Evolutionary conservation across 2,113 vertebrate species (phyloP), one percentile per base, ranked within the genome.

Genomic region (Chaetura pelagica): DNA sequence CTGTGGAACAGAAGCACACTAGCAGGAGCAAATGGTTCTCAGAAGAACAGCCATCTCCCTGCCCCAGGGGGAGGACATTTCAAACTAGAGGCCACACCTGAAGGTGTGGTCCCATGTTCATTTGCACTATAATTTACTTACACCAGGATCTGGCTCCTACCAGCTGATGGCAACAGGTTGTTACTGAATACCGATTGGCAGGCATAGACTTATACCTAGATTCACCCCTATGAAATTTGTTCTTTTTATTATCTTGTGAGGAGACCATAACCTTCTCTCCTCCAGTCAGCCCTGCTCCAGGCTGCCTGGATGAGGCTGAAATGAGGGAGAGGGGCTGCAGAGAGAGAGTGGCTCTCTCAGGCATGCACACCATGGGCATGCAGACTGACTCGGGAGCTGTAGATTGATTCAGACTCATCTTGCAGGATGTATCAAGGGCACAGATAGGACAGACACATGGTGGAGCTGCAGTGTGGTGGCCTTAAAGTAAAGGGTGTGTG

Each of bases 1-100:
- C 97, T 98, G 91, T 40, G 63, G 46, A 88, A 76, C 16, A 93
- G 20, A 93, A 82, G 89, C 44, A 80, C 38, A 63, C 14, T 54
- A 14, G 54, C 19, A 94, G 27, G 82, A 61, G 48, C 51, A 46
- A 32, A 84, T 10, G 82, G 9, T 4, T 71, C 1, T 16, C 29
- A 83, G 29, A 15, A 5, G 8, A 44, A 46, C 9, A 62, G 18
- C 9, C 40, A 4, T 5, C 17, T 59, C 75, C 63, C 44, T 87
- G 61, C 26, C 27, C 15, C 30, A 29, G 23, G 46, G 7, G 51
- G 55, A 93, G 20, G n/a, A 9, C 29, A 16, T 85, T 79, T 32
- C 42, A 76, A 46, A 46, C 40, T 6, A 42, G 59, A 57, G 73
- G 34, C 22, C 10, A 35, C 35, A 32, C 17, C 30, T 69, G 55